Conservation (phyloP, 2,888 invertebrate species). For the Heliconius charithonia region DNA sequence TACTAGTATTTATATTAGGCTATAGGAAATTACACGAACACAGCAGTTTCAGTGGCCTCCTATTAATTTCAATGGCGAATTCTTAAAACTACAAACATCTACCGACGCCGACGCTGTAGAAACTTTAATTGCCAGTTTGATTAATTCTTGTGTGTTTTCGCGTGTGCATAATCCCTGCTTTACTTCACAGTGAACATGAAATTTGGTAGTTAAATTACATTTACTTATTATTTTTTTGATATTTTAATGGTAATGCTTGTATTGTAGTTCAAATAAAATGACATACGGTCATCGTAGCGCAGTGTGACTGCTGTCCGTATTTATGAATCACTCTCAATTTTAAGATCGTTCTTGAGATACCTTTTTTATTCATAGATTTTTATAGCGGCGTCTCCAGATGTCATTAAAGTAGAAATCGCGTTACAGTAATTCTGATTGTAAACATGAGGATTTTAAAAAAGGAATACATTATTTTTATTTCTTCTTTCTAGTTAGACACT, state of each 20-base stretch:
- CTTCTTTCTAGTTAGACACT: not conserved
- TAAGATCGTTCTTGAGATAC: too few relatives aligned
- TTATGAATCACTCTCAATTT: too few relatives aligned
- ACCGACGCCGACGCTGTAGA: constrained; percentile 30
- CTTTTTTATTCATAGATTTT: too few relatives aligned
- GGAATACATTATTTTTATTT: not conserved
- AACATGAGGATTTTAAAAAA: not conserved
- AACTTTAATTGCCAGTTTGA: constrained; percentile 48
- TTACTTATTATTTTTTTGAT: not conserved
- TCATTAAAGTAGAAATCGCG: too few relatives aligned
- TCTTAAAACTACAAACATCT: constrained; percentile 37
- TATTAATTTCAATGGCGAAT: constrained; percentile 26
- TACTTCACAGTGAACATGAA: constrained; percentile 2
- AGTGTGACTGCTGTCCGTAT: too few relatives aligned
- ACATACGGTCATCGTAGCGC: too few relatives aligned
- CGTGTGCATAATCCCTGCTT: constrained; percentile 12
- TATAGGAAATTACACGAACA: not conserved
- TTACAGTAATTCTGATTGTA: too few relatives aligned
- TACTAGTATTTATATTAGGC: not conserved
- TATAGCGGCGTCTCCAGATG: too few relatives aligned
- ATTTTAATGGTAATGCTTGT: too few relatives aligned
- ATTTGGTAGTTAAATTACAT: not conserved
- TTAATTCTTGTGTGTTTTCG: constrained; percentile 42
- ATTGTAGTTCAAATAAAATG: too few relatives aligned
- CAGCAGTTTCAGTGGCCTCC: not conserved